These are phyloP conservation scores for Rallus limicola DNA, from an alignment of 2,113 vertebrate species.

Conservation along the genomic window DNA sequence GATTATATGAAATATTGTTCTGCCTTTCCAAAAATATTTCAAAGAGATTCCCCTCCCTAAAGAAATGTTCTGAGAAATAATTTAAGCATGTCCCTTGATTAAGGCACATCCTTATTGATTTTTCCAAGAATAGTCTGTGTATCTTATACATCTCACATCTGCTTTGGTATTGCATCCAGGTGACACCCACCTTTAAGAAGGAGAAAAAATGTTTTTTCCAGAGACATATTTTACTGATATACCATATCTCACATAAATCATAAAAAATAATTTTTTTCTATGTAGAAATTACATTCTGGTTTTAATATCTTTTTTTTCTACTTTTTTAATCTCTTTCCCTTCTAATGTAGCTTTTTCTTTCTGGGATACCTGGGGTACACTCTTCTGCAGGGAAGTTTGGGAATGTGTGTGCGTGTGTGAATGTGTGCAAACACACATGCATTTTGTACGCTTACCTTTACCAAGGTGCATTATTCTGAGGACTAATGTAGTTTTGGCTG, in stretches of 20 bases:
- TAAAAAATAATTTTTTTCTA: neutral
- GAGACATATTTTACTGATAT: neutral
- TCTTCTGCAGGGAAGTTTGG: neutral
- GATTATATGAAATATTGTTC: neutral
- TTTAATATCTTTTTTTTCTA: neutral
- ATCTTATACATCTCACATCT: neutral
- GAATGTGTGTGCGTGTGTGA: fast-evolving
- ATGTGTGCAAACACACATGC: too few relatives aligned
- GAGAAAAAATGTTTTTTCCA: neutral
- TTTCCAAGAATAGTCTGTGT: neutral
- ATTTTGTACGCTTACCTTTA: neutral
- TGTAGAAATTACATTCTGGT: neutral
- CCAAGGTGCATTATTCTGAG: neutral
- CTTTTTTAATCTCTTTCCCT: neutral
- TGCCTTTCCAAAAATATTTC: neutral
- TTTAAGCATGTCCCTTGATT: neutral
- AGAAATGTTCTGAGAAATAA: neutral
- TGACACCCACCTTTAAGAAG: neutral
- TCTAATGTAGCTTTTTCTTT: neutral
- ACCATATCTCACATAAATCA: neutral
- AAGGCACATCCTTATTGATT: neutral
- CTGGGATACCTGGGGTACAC: fast-evolving
- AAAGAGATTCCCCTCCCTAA: neutral
- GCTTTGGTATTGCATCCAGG: neutral
- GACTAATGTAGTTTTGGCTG: neutral